phyloP scores from a whole-genome alignment of 2,888 invertebrate species.

The Myopa tessellatipennis region DNA sequence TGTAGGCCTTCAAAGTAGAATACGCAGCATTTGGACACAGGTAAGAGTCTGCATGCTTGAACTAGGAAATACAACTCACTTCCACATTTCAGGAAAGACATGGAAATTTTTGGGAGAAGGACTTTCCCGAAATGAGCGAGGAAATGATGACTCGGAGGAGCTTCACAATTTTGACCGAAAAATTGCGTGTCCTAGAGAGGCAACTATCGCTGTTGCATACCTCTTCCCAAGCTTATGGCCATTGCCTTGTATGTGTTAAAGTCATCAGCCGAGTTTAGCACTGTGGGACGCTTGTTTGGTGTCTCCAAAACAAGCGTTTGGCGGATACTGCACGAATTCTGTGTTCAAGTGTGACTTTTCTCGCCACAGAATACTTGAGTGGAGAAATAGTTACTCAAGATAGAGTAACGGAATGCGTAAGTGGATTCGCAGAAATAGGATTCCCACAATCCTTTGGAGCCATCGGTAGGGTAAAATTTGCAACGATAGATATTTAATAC shows the following conservation, averaged over 20 bases:
- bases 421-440: neutral
- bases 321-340: too few relatives aligned
- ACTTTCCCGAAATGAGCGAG: neutral
- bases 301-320: conserved; percentile 2
- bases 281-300: neutral
- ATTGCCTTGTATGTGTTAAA: neutral
- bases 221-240: neutral
- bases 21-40: neutral
- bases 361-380: neutral
- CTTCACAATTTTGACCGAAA: neutral
- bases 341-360: too few relatives aligned
- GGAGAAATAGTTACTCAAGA: neutral
- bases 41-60: neutral
- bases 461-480: conserved; percentile 1
- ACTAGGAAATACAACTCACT: neutral
- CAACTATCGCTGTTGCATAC: conserved; percentile 5
- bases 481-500: neutral
- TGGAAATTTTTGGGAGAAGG: neutral
- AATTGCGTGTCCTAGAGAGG: neutral
- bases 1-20: neutral
- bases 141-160: neutral
- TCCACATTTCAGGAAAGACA: neutral
- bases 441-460: conserved; percentile 12
- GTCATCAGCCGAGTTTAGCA: conserved; percentile 6
- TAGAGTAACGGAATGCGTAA: neutral